Percentiles rank a stretch among this genome's conserved stretches.
phyloP scores from a whole-genome alignment of 1,140 invertebrate genomes.

The Apolygus lucorum region DNA sequence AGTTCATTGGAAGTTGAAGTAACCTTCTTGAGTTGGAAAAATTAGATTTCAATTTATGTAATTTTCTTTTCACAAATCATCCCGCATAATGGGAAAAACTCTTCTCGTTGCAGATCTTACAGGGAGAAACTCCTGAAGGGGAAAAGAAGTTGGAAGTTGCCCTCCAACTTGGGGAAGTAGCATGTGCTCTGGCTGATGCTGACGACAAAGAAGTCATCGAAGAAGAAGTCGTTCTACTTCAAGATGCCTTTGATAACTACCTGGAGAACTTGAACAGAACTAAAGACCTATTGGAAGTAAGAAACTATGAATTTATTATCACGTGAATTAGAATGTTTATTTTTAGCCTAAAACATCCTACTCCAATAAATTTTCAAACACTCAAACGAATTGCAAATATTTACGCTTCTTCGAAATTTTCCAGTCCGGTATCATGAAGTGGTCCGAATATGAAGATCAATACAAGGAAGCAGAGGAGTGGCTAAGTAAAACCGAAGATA shows the following conservation, averaged over 20 bases:
- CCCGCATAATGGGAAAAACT: background rate
- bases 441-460: slow-evolving; percentile 92
- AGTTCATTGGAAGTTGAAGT: no score
- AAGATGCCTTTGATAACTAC: slow-evolving; percentile 79
- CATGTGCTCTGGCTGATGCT: slow-evolving; percentile 69
- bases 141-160: slow-evolving; percentile 72
- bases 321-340: no score
- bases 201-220: slow-evolving; percentile 84
- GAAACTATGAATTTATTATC: no score
- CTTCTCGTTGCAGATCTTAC: slow-evolving; percentile 53
- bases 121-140: slow-evolving; percentile 70
- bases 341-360: no score
- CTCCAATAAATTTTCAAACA: no score
- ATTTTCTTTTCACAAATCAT: no score
- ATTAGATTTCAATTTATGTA: background rate
- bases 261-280: slow-evolving; percentile 66
- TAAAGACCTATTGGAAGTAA: slow-evolving; percentile 70
- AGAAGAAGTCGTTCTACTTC: slow-evolving; percentile 77
- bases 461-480: slow-evolving; percentile 80
- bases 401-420: no score
- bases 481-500: slow-evolving; percentile 75
- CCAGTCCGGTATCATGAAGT: slow-evolving; percentile 70
- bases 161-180: slow-evolving; percentile 68
- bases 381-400: no score
- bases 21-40: no score